Evolutionary conservation across 2,113 vertebrate species (phyloP).

Genomic region (Gallinago undulata): DNA sequence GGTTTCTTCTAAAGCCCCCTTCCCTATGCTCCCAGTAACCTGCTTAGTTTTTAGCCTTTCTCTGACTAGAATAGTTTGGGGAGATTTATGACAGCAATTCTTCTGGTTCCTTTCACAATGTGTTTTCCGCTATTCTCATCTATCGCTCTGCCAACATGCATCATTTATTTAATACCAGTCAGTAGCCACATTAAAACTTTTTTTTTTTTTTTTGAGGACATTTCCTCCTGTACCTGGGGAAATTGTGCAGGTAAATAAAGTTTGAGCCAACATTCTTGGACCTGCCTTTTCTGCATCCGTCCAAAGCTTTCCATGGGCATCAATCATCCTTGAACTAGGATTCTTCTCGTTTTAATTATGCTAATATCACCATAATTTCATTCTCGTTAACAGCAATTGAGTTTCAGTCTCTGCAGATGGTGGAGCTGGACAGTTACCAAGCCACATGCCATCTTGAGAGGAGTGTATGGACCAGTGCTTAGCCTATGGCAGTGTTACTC

Average conservation of each 20-base stretch:
- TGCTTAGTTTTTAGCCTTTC: background rate
- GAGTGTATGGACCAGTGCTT: background rate
- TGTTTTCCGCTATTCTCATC: constrained; percentile 32
- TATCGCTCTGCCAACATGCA: constrained; percentile 50
- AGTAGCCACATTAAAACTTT: constrained; percentile 28
- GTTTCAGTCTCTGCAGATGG: constrained; percentile 52
- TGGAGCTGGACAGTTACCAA: constrained; percentile 44
- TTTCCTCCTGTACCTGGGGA: background rate
- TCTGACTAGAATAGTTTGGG: constrained; percentile 19
- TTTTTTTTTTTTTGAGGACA: background rate
- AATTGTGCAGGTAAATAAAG: constrained; percentile 38
- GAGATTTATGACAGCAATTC: constrained; percentile 58
- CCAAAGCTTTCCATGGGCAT: constrained; percentile 46
- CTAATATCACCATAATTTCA: constrained; percentile 61
- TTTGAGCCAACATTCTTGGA: constrained; percentile 41
- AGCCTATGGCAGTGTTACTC: background rate
- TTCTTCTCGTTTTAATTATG: constrained; percentile 65
- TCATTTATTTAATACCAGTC: constrained; percentile 58
- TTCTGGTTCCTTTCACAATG: constrained; percentile 38
- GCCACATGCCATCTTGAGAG: constrained; percentile 16
- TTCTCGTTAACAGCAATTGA: constrained; percentile 62
- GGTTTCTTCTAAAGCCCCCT: background rate
- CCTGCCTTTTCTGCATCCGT: constrained; percentile 8
- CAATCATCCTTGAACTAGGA: constrained; percentile 62
- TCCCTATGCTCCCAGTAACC: background rate